Percentiles rank a stretch among this genome's conserved stretches.
These are phyloP conservation scores for Cryptus viduatorius DNA, from an alignment of 2,888 invertebrate species.

Conservation along the genomic window DNA sequence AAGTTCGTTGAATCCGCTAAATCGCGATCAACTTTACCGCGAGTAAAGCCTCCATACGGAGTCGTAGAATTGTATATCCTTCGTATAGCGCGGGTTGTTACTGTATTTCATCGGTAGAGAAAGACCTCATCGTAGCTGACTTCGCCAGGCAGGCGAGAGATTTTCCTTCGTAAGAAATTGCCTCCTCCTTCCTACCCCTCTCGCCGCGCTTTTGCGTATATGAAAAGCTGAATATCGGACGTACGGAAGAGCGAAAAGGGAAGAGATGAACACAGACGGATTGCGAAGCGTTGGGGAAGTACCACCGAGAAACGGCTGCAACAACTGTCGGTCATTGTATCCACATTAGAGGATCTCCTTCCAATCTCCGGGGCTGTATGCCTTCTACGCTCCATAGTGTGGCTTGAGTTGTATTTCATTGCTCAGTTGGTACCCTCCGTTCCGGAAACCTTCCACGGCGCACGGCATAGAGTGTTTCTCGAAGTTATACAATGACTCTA, in stretches of 20 bases:
- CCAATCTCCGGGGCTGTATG: slow-evolving; percentile 44
- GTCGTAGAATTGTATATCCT: neutral
- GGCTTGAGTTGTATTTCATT: slow-evolving; percentile 76
- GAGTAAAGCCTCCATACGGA: neutral
- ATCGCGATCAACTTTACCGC: neutral
- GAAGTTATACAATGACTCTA: slow-evolving; percentile 20
- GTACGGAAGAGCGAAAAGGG: neutral
- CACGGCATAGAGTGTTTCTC: slow-evolving; percentile 9
- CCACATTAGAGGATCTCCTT: slow-evolving; percentile 76
- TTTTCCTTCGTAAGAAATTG: slow-evolving; percentile 28
- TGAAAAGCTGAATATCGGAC: slow-evolving; percentile 12
- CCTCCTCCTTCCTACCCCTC: neutral
- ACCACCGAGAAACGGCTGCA: slow-evolving; percentile 61
- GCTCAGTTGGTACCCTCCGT: slow-evolving; percentile 24
- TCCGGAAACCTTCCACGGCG: slow-evolving; percentile 15
- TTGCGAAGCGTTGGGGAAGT: neutral
- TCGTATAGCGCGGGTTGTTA: neutral
- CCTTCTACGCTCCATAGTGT: slow-evolving; percentile 46
- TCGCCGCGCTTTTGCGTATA: neutral
- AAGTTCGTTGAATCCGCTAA: neutral
- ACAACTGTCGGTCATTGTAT: slow-evolving; percentile 80
- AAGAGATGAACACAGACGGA: slow-evolving; percentile 16
- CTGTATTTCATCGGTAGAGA: slow-evolving; percentile 28
- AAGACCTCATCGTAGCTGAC: slow-evolving; percentile 16
- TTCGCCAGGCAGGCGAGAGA: slow-evolving; percentile 29